phyloP scores from a whole-genome alignment of 2,797 vertebrate genomes.

The Tokudaia muenninki region DNA sequence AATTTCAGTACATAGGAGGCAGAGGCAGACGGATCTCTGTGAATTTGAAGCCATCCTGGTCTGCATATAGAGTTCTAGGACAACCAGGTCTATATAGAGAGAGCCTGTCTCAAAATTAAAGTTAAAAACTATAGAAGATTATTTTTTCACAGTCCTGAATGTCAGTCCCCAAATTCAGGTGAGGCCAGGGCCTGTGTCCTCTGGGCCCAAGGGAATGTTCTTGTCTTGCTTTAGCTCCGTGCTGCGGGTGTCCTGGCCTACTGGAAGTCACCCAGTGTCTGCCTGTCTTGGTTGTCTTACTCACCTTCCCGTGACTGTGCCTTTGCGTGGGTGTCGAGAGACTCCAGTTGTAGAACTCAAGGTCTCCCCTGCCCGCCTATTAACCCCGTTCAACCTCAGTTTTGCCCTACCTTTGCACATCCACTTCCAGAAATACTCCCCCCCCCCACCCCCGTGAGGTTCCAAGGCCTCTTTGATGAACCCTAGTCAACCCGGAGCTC shows the following conservation, averaged over 20 bases:
- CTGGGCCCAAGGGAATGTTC: not conserved
- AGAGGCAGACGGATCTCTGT: too few relatives aligned
- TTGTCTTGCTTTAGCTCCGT: not conserved
- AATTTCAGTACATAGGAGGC: too few relatives aligned
- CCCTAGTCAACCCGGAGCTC: accelerated
- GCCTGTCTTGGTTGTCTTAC: not conserved
- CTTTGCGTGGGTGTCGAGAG: not conserved
- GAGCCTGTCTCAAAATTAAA: not conserved
- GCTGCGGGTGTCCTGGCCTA: not conserved
- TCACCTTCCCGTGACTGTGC: too few relatives aligned
- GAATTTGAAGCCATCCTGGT: too few relatives aligned
- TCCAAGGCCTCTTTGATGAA: not conserved
- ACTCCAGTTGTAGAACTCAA: accelerated
- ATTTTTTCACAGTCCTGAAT: not conserved
- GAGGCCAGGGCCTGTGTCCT: too few relatives aligned
- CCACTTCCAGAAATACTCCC: not conserved
- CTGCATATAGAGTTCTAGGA: too few relatives aligned
- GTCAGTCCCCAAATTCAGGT: not conserved
- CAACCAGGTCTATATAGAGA: not conserved
- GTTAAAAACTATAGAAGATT: not conserved
- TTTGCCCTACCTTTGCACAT: not conserved
- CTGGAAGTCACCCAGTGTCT: too few relatives aligned
- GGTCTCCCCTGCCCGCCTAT: not conserved
- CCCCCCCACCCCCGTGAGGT: not conserved
- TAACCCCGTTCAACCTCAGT: not conserved